Evolutionary conservation across 2,888 invertebrate species (phyloP).

Genomic region (Diadromus collaris): DNA sequence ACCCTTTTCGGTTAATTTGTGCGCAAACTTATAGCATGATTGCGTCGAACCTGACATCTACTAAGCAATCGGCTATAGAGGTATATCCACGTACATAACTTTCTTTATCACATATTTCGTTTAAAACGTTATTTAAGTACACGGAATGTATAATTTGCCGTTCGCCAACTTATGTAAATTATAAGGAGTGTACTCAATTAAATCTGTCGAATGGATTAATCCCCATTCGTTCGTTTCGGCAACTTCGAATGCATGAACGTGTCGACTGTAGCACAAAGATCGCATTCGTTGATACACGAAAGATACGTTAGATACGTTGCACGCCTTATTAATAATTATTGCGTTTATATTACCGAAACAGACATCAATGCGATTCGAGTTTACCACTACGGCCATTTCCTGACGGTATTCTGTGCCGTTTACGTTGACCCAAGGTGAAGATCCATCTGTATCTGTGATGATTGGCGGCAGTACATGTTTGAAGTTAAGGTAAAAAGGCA

Average conservation of each 20-base stretch:
- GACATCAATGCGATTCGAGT: conserved; percentile 5
- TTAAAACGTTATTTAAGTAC: not conserved
- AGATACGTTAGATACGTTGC: not conserved
- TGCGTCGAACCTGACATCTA: too few relatives aligned
- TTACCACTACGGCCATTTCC: conserved; percentile 7
- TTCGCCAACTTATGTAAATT: conserved; percentile 23
- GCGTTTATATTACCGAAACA: conserved; percentile 14
- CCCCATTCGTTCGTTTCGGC: conserved; percentile 1
- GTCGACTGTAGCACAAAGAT: not conserved
- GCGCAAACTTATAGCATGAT: too few relatives aligned
- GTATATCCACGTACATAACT: too few relatives aligned
- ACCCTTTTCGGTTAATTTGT: too few relatives aligned
- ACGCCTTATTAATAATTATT: conserved; percentile 8
- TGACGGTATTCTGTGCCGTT: conserved; percentile 21
- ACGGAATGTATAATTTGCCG: conserved; percentile 27
- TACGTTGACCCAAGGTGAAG: conserved; percentile 23
- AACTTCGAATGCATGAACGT: conserved; percentile 26
- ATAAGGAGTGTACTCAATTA: conserved; percentile 7
- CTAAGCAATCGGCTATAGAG: too few relatives aligned
- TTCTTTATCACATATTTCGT: too few relatives aligned
- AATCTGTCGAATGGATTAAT: not conserved
- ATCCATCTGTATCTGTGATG: conserved; percentile 1
- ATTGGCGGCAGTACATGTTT: conserved; percentile 31
- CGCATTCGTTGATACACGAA: conserved; percentile 12
- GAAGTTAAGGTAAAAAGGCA: conserved; percentile 42